Base-by-base conservation (phyloP, 1,140 invertebrate species). In the Calephelis nemesis region DNA sequence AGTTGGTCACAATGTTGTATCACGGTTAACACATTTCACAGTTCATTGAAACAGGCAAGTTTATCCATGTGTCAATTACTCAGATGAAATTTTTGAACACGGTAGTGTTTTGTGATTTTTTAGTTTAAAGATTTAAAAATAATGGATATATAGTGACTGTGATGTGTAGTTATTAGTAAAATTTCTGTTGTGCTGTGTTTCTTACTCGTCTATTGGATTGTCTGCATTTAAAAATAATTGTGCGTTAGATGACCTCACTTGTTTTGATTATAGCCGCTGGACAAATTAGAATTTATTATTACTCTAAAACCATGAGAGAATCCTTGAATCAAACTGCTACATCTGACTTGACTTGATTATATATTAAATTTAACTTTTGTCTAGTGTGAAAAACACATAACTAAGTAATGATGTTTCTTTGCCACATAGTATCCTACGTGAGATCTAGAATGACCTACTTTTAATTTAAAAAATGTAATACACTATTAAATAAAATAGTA, bases 61-160 rank as follows among this genome's bases (percentile, higher is more conserved):
- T 19, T 45, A 66, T 8, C 19, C 65, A 66, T 54, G 58, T 63
- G 62, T 63, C 62, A 63, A 48, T 63, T 63, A 58, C 15, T 54
- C 15, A 54, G n/a, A 19, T 47, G 50, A 45, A 54, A 58, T 47
- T 54, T 58, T 52, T 58, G 65, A 60, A 58, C 58, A 45, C 45
- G 65, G 65, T 66, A 54, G 65, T 66, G 65, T 58, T 47, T 58
- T 66, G 50, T 45, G 42, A 47, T 52, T 54, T 30, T 64, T 13
- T 42, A 58, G 50, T 66, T 58, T 45, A 15, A 54, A 66, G 40
- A 45, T 54, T 42, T 1, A 13, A 15, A 65, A 54, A 52, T 52
- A 54, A 50, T 42, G 13, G 8, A n/a, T 42, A n/a, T 15, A 11
- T 0, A 40, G 49, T 54, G 48, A 45, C n/a, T 65, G 49, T 54